Base-by-base conservation (phyloP, 2,113 vertebrate genomes). In the Turnix velox region DNA sequence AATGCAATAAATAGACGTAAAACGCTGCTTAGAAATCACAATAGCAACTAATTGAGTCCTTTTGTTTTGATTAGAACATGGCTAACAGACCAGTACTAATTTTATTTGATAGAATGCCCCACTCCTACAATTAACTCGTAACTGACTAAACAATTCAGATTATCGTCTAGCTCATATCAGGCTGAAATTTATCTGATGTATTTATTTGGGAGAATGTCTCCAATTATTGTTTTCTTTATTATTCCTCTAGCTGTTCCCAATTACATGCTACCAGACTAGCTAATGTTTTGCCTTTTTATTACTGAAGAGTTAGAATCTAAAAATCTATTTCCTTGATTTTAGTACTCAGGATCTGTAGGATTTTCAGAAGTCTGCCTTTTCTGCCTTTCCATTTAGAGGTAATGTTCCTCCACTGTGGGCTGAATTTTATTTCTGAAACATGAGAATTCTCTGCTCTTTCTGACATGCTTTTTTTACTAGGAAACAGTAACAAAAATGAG, bases 71-170 rank as follows among this genome's bases (percentile, higher is more conserved):
- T 81, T 90, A 48, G 19, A 33, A 39, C 27, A 11, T 57, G 61
- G 12, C 17, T 88, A 78, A 78, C 57, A 90, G 80, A 91, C 49
- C 86, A 61, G 28, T 72, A 84, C 18, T 94, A 88, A 95, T 79
- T 92, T 78, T 65, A 81, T 82, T 75, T 94, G 76, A 91, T 82
- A 68, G 61, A 71, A 65, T 8, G 7, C 78, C 40, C 66, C 84
- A 84, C 78, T 93, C 65, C 43, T 88, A 14, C 82, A 73, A 90
- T 94, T 94, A 94, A 92, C 66, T 82, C 72, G 40, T n/a, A 83
- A 78, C 79, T 88, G 75, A 83, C 71, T 82, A 84, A 90, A 81
- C 19, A 86, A 81, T 39, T 89, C 51, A 88, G 42, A 59, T 74
- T 66, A 80, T 40, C 9, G 0, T 55, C 49, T 71, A 80, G 14